Conservation (phyloP, 1,140 invertebrate genomes). For the Sesamia nonagrioides region DNA sequence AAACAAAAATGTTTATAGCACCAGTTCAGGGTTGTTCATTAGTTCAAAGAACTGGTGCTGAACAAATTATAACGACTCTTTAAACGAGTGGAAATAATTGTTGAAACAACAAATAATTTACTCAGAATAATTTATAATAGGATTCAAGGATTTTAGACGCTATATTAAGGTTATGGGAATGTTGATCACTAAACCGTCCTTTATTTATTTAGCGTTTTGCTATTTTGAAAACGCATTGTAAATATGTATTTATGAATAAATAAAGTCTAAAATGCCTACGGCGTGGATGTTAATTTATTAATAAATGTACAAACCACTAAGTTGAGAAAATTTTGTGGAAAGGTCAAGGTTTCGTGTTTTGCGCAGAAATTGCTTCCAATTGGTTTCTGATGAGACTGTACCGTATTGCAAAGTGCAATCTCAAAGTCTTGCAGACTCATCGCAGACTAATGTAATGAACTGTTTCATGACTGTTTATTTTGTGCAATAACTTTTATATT, state of each 20-base stretch:
- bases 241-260: slow-evolving; percentile 58
- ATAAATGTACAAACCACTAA: slow-evolving; percentile 67
- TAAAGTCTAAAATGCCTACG: slow-evolving; percentile 62
- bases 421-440: background rate
- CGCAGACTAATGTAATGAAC: slow-evolving; percentile 13
- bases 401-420: slow-evolving; percentile 33
- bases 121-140: background rate
- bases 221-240: slow-evolving; percentile 68
- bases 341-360: slow-evolving; percentile 78
- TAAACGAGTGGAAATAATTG: background rate
- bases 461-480: slow-evolving; percentile 13
- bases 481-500: background rate
- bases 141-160: slow-evolving; percentile 50
- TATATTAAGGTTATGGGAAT: slow-evolving; percentile 76
- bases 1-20: too few relatives aligned
- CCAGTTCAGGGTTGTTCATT: background rate
- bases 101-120: background rate
- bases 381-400: slow-evolving; percentile 69
- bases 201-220: slow-evolving; percentile 70
- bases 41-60: background rate
- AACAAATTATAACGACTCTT: background rate
- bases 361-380: slow-evolving; percentile 73
- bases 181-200: slow-evolving; percentile 67
- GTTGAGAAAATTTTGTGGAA: slow-evolving; percentile 69
- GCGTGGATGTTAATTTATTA: slow-evolving; percentile 56